These are phyloP conservation scores for Albula goreensis DNA, from an alignment of 2,113 vertebrate genomes.

Conservation along the genomic window DNA sequence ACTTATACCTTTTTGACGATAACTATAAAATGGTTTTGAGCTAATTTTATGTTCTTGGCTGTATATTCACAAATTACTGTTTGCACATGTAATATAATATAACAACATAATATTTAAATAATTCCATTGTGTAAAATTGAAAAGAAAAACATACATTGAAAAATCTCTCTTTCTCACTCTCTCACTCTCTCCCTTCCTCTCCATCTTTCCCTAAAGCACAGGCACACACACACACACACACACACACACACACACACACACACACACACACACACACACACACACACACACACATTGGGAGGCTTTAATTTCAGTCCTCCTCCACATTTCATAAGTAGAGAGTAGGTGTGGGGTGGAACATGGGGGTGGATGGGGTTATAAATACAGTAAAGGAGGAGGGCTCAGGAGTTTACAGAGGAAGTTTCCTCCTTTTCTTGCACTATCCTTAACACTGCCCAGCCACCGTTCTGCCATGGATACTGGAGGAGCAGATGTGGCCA, in stretches of 20 bases:
- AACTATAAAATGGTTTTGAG: too few relatives aligned
- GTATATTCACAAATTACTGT: too few relatives aligned
- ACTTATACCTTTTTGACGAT: too few relatives aligned
- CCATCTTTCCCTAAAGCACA: too few relatives aligned
- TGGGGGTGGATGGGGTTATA: slow-evolving; percentile 1
- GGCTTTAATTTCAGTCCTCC: background rate
- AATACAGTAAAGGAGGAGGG: slow-evolving; percentile 6
- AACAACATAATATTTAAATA: too few relatives aligned
- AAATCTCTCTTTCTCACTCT: too few relatives aligned
- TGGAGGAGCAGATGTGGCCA: background rate
- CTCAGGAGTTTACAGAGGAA: background rate
- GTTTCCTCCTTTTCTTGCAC: background rate
- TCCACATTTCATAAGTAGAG: background rate
- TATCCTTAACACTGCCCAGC: slow-evolving; percentile 3
- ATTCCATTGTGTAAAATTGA: too few relatives aligned
- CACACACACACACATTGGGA: background rate
- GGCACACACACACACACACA: background rate
- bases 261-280: background rate
- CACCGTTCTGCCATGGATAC: slow-evolving; percentile 4
- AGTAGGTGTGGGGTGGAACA: background rate
- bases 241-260: background rate
- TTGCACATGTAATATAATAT: too few relatives aligned
- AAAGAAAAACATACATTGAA: too few relatives aligned
- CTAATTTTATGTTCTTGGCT: too few relatives aligned
- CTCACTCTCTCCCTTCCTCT: too few relatives aligned